These are phyloP conservation scores for Cebus imitator DNA, from an alignment of 2,113 vertebrate genomes.

Conservation along the genomic window DNA sequence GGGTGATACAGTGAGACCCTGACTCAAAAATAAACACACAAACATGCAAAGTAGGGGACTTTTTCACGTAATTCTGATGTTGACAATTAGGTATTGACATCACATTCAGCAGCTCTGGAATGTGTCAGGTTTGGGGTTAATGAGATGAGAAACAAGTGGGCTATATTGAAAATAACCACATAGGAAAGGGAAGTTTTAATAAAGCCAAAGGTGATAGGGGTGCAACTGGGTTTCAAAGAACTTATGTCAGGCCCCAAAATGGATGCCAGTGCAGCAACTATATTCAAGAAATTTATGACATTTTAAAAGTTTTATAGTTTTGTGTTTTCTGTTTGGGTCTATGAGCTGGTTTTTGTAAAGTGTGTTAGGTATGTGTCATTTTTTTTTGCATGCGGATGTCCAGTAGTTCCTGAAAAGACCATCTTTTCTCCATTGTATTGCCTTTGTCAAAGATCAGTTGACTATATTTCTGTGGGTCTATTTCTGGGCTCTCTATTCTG, in stretches of 20 bases:
- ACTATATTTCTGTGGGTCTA: background rate
- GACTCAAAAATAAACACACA: background rate
- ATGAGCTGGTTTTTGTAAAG: background rate
- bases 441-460: background rate
- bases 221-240: background rate
- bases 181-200: background rate
- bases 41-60: too few species aligned
- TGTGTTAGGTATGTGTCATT: background rate
- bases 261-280: background rate
- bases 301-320: background rate
- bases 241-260: background rate
- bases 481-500: background rate
- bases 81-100: background rate
- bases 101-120: background rate
- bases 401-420: background rate
- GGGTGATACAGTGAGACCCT: too few species aligned
- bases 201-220: background rate
- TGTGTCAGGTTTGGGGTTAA: background rate
- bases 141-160: background rate
- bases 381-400: background rate
- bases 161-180: background rate
- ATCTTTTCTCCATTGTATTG: background rate
- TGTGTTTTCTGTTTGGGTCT: background rate
- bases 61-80: background rate
- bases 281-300: background rate